These are phyloP conservation scores for Crotalus helleri DNA, from an alignment of 2,113 vertebrate species.

Conservation along the genomic window DNA sequence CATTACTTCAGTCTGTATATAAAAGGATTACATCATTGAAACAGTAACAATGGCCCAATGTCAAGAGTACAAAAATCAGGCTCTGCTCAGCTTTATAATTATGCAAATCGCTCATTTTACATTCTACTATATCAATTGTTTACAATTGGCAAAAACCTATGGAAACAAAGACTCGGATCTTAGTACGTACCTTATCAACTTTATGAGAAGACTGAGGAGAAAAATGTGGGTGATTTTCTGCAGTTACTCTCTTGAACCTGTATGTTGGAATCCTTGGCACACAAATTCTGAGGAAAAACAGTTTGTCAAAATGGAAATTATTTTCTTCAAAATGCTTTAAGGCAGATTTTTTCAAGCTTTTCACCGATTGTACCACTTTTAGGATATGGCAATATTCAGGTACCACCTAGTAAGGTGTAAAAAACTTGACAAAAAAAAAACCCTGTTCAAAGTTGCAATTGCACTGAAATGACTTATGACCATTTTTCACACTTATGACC, in stretches of 20 bases:
- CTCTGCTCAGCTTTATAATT: not conserved
- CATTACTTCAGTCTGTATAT: not conserved
- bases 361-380: too few relatives aligned
- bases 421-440: too few relatives aligned
- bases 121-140: not conserved
- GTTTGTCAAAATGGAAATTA: not conserved
- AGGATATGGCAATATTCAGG: too few relatives aligned
- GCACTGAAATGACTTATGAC: too few relatives aligned
- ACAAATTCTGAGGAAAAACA: not conserved
- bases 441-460: too few relatives aligned
- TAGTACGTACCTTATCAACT: not conserved
- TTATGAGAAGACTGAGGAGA: not conserved
- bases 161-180: not conserved
- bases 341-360: too few relatives aligned
- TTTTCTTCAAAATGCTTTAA: not conserved
- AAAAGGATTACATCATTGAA: not conserved
- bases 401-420: too few relatives aligned
- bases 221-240: not conserved
- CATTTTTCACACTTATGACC: too few relatives aligned
- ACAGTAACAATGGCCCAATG: not conserved
- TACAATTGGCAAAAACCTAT: not conserved
- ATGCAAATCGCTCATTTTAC: not conserved
- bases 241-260: not conserved
- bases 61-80: not conserved
- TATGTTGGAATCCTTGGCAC: not conserved